Evolutionary conservation across 2,113 vertebrate genomes (phyloP), one percentile per base, ranked within the genome.

Genomic region (Dunckerocampus dactyliophorus): DNA sequence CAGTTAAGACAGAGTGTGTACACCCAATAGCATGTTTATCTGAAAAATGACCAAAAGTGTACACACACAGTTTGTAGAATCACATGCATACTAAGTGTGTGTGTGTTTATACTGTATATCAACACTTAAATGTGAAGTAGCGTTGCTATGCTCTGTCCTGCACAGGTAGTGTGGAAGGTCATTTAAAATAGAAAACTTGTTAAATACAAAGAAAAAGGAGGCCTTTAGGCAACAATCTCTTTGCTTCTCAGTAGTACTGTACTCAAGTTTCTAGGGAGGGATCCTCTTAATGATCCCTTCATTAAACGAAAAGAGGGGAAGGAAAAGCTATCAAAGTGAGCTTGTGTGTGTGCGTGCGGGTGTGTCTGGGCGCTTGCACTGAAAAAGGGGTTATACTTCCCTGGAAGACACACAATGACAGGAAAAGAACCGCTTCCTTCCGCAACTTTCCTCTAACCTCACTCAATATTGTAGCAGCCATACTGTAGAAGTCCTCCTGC

Each of bases 401-500:
- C 54, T 63, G 66, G 75, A 72, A 66, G 61, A 79, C 66, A 48
- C 63, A 80, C 74, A 71, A 69, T 65, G 73, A 70, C 77, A 76
- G 83, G 74, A 75, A 34, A 74, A 65, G 59, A 72, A 62, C 59
- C 61, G 54, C 63, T 80, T 82, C 66, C 75, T 79, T 80, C 65
- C 71, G 71, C 24, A 61, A 79, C 53, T 63, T 67, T 80, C 80
- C 74, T 80, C 72, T 74, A 81, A 78, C 81, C 84, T 88, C 83
- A 81, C 71, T 42, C 6, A 42, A 42, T 83, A 74, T 67, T 83
- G 87, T 89, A 87, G 85, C 82, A 86, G 85, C 84, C 85, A 79
- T 80, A 82, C 78, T 85, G 85, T 85, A 83, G 82, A 86, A 75
- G 74, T 76, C 80, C 77, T 62, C 81, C 77, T 76, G 74, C 80